These are phyloP conservation scores for Ridgeia piscesae DNA, from an alignment of 1,140 invertebrate genomes.

Conservation along the genomic window DNA sequence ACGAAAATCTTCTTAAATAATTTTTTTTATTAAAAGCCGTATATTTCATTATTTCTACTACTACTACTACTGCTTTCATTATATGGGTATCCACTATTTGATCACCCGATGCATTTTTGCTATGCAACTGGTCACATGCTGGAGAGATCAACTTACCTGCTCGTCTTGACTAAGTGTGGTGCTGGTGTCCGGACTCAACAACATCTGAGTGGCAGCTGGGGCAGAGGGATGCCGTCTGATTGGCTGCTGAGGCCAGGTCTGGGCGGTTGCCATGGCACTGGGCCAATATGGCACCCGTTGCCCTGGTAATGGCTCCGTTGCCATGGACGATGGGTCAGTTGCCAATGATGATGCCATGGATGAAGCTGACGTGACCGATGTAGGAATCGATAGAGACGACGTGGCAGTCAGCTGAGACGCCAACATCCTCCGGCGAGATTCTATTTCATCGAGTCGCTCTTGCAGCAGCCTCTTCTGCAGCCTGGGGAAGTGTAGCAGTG, in stretches of 20 bases:
- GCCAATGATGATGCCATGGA: not conserved
- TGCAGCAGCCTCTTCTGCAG: not conserved
- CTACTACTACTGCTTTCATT: too few relatives aligned
- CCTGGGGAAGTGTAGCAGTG: not conserved
- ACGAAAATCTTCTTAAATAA: too few relatives aligned
- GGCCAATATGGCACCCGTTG: not conserved
- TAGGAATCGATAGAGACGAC: not conserved
- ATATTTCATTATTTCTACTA: too few relatives aligned
- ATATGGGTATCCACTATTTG: too few relatives aligned
- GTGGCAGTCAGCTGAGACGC: not conserved
- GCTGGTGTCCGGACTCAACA: not conserved
- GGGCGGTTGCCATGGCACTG: not conserved
- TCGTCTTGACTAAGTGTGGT: not conserved
- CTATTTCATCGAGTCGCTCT: conserved; percentile 11
- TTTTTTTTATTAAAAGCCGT: too few relatives aligned
- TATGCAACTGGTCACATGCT: too few relatives aligned
- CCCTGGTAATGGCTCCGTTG: not conserved
- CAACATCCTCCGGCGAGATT: not conserved
- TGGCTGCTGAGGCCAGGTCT: not conserved
- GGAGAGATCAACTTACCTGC: not conserved
- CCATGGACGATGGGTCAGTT: not conserved
- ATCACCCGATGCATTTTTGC: too few relatives aligned
- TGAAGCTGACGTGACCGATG: not conserved
- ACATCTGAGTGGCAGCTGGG: not conserved
- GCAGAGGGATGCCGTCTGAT: not conserved